phyloP scores from a whole-genome alignment of 2,888 invertebrate species.

The Lymantria dispar region DNA sequence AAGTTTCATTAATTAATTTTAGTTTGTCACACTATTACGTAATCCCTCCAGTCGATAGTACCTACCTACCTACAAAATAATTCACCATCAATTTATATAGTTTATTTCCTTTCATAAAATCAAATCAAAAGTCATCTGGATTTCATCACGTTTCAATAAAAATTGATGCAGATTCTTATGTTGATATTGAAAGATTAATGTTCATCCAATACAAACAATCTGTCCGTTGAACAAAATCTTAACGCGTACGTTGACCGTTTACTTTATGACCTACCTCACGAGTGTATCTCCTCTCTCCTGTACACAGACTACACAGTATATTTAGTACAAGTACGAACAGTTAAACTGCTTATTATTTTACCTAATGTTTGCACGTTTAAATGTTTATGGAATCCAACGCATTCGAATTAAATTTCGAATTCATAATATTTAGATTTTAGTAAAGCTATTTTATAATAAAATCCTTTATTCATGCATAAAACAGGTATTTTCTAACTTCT shows the following conservation, averaged over 20 bases:
- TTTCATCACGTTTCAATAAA: constrained; percentile 24
- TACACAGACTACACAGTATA: background rate
- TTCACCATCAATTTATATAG: background rate
- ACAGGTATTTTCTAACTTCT: too few species aligned
- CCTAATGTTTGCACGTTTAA: too few species aligned
- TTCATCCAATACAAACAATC: constrained; percentile 22
- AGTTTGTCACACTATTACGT: background rate
- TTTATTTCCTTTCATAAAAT: constrained; percentile 30
- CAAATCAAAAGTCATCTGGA: constrained; percentile 27
- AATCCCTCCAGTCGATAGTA: background rate
- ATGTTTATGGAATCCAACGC: too few species aligned
- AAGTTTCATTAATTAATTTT: constrained; percentile 18
- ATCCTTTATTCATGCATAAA: too few species aligned
- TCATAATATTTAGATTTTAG: too few species aligned
- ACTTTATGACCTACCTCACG: constrained; percentile 6
- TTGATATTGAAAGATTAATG: constrained; percentile 29
- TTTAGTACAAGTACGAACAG: constrained; percentile 1
- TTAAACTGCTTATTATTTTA: too few species aligned
- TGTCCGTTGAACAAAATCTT: constrained; percentile 22
- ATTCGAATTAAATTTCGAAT: too few species aligned
- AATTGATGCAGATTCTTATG: constrained; percentile 23
- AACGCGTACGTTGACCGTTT: constrained; percentile 10
- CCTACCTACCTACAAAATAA: too few species aligned
- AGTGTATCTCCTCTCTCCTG: constrained; percentile 1
- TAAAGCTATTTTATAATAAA: too few species aligned